These are phyloP conservation scores for Lepetodrilus schrolli DNA, from an alignment of 2,888 invertebrate species.

Conservation along the genomic window DNA sequence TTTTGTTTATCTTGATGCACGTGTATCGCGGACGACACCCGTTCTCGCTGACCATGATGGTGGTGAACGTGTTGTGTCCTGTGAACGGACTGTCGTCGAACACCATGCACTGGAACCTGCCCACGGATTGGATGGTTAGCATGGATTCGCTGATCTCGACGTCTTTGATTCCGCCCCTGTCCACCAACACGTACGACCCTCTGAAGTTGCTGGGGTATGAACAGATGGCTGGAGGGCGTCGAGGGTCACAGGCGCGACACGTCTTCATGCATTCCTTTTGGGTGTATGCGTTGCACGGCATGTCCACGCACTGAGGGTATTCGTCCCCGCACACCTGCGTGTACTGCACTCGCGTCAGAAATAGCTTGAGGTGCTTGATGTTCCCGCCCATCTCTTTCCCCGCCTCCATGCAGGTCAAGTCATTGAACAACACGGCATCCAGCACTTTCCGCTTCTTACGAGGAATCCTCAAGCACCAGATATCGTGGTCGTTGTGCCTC, in stretches of 20 bases:
- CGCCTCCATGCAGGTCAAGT: slow-evolving; percentile 46
- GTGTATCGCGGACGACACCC: slow-evolving; percentile 66
- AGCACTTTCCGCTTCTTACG: neutral
- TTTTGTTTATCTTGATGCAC: slow-evolving; percentile 55
- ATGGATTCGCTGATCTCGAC: slow-evolving; percentile 48
- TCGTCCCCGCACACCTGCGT: slow-evolving; percentile 64
- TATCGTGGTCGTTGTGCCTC: slow-evolving; percentile 39
- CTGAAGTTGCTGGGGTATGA: slow-evolving; percentile 52
- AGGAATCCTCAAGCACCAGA: slow-evolving; percentile 60
- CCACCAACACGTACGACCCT: slow-evolving; percentile 53
- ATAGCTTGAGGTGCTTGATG: slow-evolving; percentile 45
- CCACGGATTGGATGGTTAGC: slow-evolving; percentile 46
- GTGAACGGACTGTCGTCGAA: slow-evolving; percentile 49
- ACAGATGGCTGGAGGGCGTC: slow-evolving; percentile 48
- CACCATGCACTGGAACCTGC: slow-evolving; percentile 56
- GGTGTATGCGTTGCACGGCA: slow-evolving; percentile 52
- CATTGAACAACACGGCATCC: slow-evolving; percentile 51
- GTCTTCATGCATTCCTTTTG: slow-evolving; percentile 61
- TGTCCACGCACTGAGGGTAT: slow-evolving; percentile 54
- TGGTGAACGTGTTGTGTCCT: slow-evolving; percentile 50
- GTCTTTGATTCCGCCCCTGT: slow-evolving; percentile 33
- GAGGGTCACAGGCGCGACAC: slow-evolving; percentile 57
- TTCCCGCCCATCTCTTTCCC: neutral
- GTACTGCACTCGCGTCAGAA: slow-evolving; percentile 48
- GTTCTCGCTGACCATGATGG: slow-evolving; percentile 57